Evolutionary conservation across 2,113 vertebrate genomes (phyloP).

Genomic region (Pteropus alecto): DNA sequence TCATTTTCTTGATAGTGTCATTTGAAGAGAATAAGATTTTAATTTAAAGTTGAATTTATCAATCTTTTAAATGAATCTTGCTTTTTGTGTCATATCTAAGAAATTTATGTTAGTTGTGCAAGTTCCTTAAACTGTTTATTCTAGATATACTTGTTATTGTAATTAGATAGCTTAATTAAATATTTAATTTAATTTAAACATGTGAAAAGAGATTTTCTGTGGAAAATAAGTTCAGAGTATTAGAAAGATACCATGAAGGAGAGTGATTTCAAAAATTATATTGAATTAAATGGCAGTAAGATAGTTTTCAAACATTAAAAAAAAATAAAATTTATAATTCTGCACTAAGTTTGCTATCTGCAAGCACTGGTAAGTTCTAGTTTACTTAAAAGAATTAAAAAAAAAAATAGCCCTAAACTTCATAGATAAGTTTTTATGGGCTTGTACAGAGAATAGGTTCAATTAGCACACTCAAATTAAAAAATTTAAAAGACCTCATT

Average conservation of each 20-base stretch:
- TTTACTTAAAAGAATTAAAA: not conserved
- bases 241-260: not conserved
- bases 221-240: not conserved
- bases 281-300: not conserved
- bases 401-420: not conserved
- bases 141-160: not conserved
- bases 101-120: not conserved
- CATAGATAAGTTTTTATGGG: not conserved
- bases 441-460: not conserved
- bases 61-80: not conserved
- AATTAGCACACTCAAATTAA: not conserved
- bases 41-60: not conserved
- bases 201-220: not conserved
- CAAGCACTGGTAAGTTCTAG: not conserved
- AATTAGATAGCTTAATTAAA: slow-evolving; percentile 6
- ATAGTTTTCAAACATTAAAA: not conserved
- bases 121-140: not conserved
- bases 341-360: not conserved
- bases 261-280: not conserved
- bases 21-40: not conserved
- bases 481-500: not conserved
- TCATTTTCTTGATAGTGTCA: not conserved
- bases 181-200: not conserved
- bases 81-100: not conserved
- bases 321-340: not conserved